These are phyloP conservation scores for Neolamprologus fasciatus DNA, from an alignment of 2,113 vertebrate genomes.

Conservation along the genomic window DNA sequence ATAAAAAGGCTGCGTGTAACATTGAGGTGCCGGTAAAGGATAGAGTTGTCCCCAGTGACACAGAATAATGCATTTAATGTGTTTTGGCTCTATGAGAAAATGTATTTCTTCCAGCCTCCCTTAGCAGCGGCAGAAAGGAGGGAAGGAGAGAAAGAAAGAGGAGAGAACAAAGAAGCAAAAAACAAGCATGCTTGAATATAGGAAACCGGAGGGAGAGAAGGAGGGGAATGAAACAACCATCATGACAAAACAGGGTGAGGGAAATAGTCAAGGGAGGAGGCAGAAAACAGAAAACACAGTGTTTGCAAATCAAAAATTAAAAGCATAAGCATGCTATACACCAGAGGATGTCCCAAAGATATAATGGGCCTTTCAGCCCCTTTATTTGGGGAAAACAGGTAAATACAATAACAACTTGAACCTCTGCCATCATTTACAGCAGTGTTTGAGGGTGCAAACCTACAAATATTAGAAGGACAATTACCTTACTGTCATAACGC, in stretches of 20 bases:
- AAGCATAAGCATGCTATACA: slow-evolving; percentile 29
- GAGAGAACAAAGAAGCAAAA: slow-evolving; percentile 10
- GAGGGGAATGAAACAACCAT: slow-evolving; percentile 3
- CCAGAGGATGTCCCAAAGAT: slow-evolving; percentile 21
- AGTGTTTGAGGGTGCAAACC: not conserved
- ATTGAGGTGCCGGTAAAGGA: slow-evolving; percentile 49
- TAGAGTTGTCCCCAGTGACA: slow-evolving; percentile 46
- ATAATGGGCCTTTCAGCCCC: slow-evolving; percentile 12
- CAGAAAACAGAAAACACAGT: slow-evolving; percentile 33
- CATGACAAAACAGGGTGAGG: not conserved
- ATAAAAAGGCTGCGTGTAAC: slow-evolving; percentile 52
- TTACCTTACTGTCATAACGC: not conserved
- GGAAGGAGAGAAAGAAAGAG: not conserved
- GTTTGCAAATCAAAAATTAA: slow-evolving; percentile 59
- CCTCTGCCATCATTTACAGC: not conserved
- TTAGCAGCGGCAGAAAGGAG: slow-evolving; percentile 20
- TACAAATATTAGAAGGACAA: not conserved
- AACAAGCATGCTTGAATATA: slow-evolving; percentile 12
- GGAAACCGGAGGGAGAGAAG: not conserved
- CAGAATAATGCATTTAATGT: slow-evolving; percentile 64
- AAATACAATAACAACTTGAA: not conserved
- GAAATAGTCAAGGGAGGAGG: slow-evolving; percentile 19
- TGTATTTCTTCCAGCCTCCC: slow-evolving; percentile 49
- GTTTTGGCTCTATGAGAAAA: slow-evolving; percentile 53
- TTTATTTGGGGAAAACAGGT: not conserved